phyloP scores from a whole-genome alignment of 2,888 invertebrate species.

The Hedya salicella region DNA sequence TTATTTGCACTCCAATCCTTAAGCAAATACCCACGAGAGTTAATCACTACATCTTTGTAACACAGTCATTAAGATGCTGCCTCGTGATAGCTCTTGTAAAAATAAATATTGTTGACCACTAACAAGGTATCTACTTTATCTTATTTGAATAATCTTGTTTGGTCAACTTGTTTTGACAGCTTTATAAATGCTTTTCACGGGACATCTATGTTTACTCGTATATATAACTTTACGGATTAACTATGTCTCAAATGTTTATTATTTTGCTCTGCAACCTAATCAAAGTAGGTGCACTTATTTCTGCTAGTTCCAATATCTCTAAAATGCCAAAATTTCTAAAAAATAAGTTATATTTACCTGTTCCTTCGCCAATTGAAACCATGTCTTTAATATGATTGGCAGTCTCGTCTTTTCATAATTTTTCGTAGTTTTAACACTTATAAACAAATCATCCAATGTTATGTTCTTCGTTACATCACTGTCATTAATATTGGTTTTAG shows the following conservation, averaged over 20 bases:
- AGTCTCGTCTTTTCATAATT: constrained; percentile 94
- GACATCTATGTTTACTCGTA: too few species aligned
- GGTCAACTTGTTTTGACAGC: constrained; percentile 28
- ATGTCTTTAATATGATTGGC: constrained; percentile 95
- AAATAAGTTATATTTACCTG: constrained; percentile 86
- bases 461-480: constrained; percentile 83
- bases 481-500: constrained; percentile 71
- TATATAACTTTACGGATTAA: too few species aligned
- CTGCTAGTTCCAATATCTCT: too few species aligned
- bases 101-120: constrained; percentile 43
- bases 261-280: too few species aligned
- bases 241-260: too few species aligned
- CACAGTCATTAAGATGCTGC: constrained; percentile 41
- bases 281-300: too few species aligned
- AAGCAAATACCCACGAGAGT: constrained; percentile 11
- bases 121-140: constrained; percentile 40
- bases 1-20: constrained; percentile 18
- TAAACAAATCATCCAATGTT: constrained; percentile 94
- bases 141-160: constrained; percentile 41
- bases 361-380: constrained; percentile 96
- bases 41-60: constrained; percentile 25
- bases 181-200: constrained; percentile 16
- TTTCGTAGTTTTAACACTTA: constrained; percentile 97
- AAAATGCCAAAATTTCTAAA: too few species aligned
- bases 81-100: constrained; percentile 40